Evolutionary conservation across 1,140 invertebrate genomes (phyloP).

Genomic region (Dinothrombium tinctorium): DNA sequence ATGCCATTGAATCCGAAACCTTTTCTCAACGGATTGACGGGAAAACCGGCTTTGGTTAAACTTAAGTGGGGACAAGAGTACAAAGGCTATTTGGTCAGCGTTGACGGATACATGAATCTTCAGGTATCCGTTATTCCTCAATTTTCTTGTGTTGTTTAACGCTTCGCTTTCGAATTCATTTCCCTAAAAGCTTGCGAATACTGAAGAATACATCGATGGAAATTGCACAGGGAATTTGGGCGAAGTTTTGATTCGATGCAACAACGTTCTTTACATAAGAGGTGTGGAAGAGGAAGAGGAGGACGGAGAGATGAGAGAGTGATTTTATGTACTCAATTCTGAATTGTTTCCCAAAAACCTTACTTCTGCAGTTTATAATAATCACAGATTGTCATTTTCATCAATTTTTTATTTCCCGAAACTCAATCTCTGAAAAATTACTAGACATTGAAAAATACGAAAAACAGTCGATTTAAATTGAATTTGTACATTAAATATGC

Average conservation of each 20-base stretch:
- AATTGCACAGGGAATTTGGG: slow-evolving; percentile 74
- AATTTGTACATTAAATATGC: too few relatives aligned
- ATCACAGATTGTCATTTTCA: too few relatives aligned
- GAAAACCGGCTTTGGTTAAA: slow-evolving; percentile 91
- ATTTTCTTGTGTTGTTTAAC: not conserved
- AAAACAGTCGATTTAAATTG: too few relatives aligned
- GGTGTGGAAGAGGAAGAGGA: slow-evolving; percentile 92
- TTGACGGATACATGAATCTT: slow-evolving; percentile 98
- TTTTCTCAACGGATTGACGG: slow-evolving; percentile 88
- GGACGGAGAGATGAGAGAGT: slow-evolving; percentile 12
- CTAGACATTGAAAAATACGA: too few relatives aligned
- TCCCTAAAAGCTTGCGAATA: slow-evolving; percentile 49
- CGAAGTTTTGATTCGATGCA: slow-evolving; percentile 87
- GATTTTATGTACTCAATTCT: too few relatives aligned
- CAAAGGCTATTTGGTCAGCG: slow-evolving; percentile 87
- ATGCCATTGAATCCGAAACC: slow-evolving; percentile 98
- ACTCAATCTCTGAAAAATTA: too few relatives aligned
- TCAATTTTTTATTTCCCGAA: too few relatives aligned
- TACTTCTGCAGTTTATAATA: too few relatives aligned
- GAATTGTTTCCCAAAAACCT: too few relatives aligned
- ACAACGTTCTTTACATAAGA: slow-evolving; percentile 91
- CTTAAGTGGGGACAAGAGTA: slow-evolving; percentile 99
- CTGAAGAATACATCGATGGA: slow-evolving; percentile 92
- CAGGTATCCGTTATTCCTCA: slow-evolving; percentile 33
- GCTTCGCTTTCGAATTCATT: not conserved